phyloP scores from a whole-genome alignment of 2,888 invertebrate genomes.

The Coelopa pilipes region DNA sequence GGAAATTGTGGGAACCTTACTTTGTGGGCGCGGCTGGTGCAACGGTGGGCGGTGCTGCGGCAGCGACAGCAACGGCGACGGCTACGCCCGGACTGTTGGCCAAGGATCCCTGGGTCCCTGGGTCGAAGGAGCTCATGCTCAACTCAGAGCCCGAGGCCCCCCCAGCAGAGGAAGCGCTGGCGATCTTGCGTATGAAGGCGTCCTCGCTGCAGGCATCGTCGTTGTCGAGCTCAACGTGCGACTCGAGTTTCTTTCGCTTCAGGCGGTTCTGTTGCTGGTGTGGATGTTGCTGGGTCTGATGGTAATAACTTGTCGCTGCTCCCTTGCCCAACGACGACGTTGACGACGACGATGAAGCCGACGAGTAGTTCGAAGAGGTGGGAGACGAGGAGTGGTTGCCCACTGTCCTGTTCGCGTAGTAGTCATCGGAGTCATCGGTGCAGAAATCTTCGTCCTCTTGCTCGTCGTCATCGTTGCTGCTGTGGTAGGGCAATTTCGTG shows the following conservation, averaged over 20 bases:
- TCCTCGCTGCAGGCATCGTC: conserved; percentile 68
- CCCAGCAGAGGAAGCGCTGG: conserved; percentile 47
- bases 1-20: conserved; percentile 46
- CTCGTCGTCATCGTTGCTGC: conserved; percentile 47
- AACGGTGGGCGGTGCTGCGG: conserved; percentile 41
- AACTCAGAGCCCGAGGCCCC: not conserved
- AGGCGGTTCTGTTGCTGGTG: conserved; percentile 46
- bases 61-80: too few relatives aligned
- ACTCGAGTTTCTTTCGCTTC: conserved; percentile 61
- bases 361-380: conserved; percentile 41
- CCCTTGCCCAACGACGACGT: conserved; percentile 38
- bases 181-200: conserved; percentile 65
- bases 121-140: conserved; percentile 4
- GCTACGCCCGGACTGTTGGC: conserved; percentile 6
- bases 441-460: conserved; percentile 52
- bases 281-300: conserved; percentile 41
- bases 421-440: conserved; percentile 53
- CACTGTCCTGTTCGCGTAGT: conserved; percentile 25
- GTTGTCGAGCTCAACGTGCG: conserved; percentile 62
- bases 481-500: conserved; percentile 52
- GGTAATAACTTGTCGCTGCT: conserved; percentile 30
- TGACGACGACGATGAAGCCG: conserved; percentile 39
- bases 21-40: conserved; percentile 43
- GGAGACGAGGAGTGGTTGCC: conserved; percentile 37
- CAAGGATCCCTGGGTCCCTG: conserved; percentile 30